Conservation (phyloP, 1,140 invertebrate species). For the Panagrolaimus sp. region DNA sequence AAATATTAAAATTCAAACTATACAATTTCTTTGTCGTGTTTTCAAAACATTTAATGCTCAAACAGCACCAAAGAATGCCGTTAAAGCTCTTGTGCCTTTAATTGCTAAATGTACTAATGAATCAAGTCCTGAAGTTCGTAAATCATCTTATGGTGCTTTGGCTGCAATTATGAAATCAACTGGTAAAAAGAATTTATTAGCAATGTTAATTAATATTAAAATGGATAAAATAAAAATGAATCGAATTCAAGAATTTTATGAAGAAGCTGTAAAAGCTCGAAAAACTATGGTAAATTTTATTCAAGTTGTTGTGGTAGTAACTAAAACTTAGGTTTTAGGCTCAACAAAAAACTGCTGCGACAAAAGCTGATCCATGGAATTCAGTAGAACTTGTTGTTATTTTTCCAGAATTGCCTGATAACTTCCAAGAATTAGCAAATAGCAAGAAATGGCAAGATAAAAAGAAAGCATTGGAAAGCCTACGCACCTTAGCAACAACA, state of each 20-base stretch:
- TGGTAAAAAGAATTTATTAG: too few relatives aligned
- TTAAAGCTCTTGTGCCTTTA: slow-evolving; percentile 8
- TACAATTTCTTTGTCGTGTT: slow-evolving; percentile 11
- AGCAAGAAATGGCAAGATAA: slow-evolving; percentile 94
- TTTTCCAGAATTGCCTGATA: slow-evolving; percentile 80
- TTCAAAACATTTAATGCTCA: slow-evolving; percentile 12
- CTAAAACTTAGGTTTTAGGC: too few relatives aligned
- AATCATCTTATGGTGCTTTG: slow-evolving; percentile 69
- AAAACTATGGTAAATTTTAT: too few relatives aligned
- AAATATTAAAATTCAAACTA: slow-evolving; percentile 16
- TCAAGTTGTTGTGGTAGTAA: too few relatives aligned
- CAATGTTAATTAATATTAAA: too few relatives aligned
- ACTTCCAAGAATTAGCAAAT: slow-evolving; percentile 85
- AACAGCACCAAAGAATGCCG: slow-evolving; percentile 2
- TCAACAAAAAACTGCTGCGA: too few relatives aligned
- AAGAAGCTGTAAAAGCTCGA: too few relatives aligned
- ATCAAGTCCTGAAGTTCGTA: slow-evolving; percentile 58
- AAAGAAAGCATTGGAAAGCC: slow-evolving; percentile 76
- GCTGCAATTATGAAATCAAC: slow-evolving; percentile 70
- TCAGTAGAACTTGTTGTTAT: slow-evolving; percentile 84
- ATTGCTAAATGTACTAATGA: slow-evolving; percentile 21
- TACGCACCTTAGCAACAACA: slow-evolving; percentile 69
- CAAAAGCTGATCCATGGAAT: too few relatives aligned
- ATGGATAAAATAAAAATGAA: too few relatives aligned
- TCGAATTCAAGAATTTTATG: too few relatives aligned